These are phyloP conservation scores for Hippoglossus stenolepis DNA, from an alignment of 2,113 vertebrate genomes.

Conservation along the genomic window DNA sequence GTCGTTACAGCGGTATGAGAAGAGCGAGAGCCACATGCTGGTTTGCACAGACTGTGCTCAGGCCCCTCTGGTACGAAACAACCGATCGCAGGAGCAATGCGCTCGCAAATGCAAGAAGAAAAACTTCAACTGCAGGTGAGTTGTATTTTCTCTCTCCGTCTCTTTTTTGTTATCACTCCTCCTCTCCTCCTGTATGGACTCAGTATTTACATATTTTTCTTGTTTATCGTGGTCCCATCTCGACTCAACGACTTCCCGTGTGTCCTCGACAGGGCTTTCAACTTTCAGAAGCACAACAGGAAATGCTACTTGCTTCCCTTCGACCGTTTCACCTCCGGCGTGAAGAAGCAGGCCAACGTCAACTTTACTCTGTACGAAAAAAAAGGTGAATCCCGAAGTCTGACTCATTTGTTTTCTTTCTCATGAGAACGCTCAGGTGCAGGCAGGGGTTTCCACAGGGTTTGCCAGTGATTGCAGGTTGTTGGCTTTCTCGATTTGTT, in stretches of 20 bases:
- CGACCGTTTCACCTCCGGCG: conserved; percentile 91
- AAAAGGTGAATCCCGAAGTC: conserved; percentile 86
- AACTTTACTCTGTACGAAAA: conserved; percentile 94
- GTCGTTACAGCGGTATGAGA: conserved; percentile 79
- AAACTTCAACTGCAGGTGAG: conserved; percentile 79
- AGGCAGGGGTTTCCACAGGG: not conserved
- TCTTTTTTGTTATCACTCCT: not conserved
- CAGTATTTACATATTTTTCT: conserved; percentile 68
- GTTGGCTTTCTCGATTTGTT: conserved; percentile 3
- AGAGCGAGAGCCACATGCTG: conserved; percentile 75
- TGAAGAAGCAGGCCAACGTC: conserved; percentile 86
- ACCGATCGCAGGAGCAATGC: conserved; percentile 75
- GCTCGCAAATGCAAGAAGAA: conserved; percentile 79
- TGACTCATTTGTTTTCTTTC: conserved; percentile 14
- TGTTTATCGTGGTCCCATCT: conserved; percentile 44
- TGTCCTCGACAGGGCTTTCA: conserved; percentile 79
- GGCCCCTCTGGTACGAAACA: conserved; percentile 51
- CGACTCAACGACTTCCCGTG: conserved; percentile 38
- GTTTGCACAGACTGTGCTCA: conserved; percentile 73
- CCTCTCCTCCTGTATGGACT: not conserved
- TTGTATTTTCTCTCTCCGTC: not conserved
- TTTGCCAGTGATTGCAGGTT: conserved; percentile 19
- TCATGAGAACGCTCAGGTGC: conserved; percentile 35
- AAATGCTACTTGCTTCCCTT: conserved; percentile 94
- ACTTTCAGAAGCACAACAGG: conserved; percentile 80